phyloP scores from a whole-genome alignment of 64 coral and sea anemone genomes.

The Actinia tenebrosa region DNA sequence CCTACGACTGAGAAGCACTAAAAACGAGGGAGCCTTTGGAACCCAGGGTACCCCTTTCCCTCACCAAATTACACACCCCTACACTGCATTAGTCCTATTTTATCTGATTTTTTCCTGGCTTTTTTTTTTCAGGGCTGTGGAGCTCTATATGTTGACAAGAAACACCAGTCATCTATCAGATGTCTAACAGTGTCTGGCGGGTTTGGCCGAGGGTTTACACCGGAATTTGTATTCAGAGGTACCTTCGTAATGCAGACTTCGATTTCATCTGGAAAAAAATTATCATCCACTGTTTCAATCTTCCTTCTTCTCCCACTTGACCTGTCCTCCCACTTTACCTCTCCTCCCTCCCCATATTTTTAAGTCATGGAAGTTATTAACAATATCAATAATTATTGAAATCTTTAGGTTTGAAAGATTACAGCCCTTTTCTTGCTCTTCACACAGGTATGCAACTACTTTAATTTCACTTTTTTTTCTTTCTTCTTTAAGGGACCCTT shows the following conservation, averaged over 20 bases:
- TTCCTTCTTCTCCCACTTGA: too few species aligned
- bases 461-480: not conserved
- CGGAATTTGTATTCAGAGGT: conserved; percentile 57
- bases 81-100: not conserved
- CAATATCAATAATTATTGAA: not conserved
- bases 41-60: too few species aligned
- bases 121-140: conserved; percentile 28
- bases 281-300: not conserved
- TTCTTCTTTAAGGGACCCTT: not conserved
- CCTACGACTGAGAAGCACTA: too few species aligned
- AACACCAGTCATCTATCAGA: conserved; percentile 26
- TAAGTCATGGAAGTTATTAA: too few species aligned
- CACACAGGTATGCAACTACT: conserved; percentile 28
- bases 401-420: conserved; percentile 45
- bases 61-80: too few species aligned
- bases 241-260: not conserved
- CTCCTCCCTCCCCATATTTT: too few species aligned
- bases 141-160: conserved; percentile 38
- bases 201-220: conserved; percentile 45
- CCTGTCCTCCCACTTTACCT: too few species aligned
- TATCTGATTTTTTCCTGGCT: not conserved
- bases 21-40: too few species aligned
- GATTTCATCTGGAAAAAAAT: too few species aligned
- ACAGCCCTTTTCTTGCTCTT: conserved; percentile 50
- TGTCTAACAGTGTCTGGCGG: conserved; percentile 46